Base-by-base conservation (phyloP, 2,113 vertebrate species). In the Pycnonotus jocosus region DNA sequence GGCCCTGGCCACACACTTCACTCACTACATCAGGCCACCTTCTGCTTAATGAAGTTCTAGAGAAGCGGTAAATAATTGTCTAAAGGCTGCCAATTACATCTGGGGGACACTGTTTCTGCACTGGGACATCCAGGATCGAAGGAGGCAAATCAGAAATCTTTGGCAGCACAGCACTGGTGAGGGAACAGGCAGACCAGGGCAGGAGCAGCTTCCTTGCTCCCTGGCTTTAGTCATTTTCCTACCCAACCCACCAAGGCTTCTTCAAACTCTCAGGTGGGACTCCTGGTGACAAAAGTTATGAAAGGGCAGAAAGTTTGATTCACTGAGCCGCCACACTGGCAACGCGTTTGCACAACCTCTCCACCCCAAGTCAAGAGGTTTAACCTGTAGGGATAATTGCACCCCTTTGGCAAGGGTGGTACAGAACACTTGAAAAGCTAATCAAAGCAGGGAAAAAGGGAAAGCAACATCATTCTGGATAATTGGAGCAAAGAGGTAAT, bases 401-500 rank as follows among this genome's bases (percentile, higher is more conserved):
- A 91, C 17, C 79, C 81, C 89, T 96, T 91, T 90, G 88, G 96
- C 92, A 91, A 90, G 85, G 96, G 92, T 11, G 77, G 72, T 24
- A 70, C 56, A 69, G 72, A 89, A 8, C 69, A 35, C 91, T 97
- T 95, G 84, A 95, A 96, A 92, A 95, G 74, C 70, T 70, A 97
- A 97, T 97, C 96, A 97, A 97, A 95, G 96, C 70, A 97, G 94
- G 95, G 92, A 95, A 97, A 94, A 95, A 95, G 84, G 92, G 92
- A 97, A 97, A 98, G 97, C 97, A 97, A 96, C 96, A 87, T 91
- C 68, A 96, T 97, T 96, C 94, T 89, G 90, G 96, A 76, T 98
- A 97, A 98, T 95, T 98, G 92, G 83, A 96, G 93, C 86, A 83
- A 95, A 95, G 90, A 96, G 89, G 90, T 81, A 96, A 97, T 94